These are phyloP conservation scores for Chorisops tibialis DNA, from an alignment of 2,888 invertebrate species.

Conservation along the genomic window DNA sequence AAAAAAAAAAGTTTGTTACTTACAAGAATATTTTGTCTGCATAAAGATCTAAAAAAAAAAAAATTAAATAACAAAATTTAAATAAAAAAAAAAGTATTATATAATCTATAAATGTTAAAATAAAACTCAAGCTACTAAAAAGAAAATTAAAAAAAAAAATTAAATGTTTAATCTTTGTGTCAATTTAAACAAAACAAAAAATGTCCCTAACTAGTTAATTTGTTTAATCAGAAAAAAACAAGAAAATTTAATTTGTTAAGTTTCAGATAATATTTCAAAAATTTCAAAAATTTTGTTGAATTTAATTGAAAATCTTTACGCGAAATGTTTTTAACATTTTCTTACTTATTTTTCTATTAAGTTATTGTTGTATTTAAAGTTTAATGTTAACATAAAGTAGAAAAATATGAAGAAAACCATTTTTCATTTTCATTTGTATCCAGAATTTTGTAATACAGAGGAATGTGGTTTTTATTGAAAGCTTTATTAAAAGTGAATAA, in stretches of 20 bases:
- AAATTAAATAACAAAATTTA: not conserved
- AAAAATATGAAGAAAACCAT: not conserved
- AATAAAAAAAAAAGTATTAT: not conserved
- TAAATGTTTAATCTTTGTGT: not conserved
- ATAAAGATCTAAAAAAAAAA: not conserved
- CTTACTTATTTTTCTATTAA: not conserved
- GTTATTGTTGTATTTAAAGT: not conserved
- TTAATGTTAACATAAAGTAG: conserved; percentile 18
- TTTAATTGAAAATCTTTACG: not conserved
- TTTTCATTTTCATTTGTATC: not conserved
- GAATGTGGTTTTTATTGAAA: not conserved
- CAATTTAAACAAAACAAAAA: not conserved
- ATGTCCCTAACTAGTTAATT: too few relatives aligned
- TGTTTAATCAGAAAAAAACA: not conserved
- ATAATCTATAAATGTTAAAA: conserved; percentile 9
- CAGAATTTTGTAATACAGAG: not conserved
- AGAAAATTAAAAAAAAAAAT: conserved; percentile 4
- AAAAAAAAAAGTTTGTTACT: not conserved
- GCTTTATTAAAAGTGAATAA: too few relatives aligned
- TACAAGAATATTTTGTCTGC: not conserved
- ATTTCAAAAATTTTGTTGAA: too few relatives aligned
- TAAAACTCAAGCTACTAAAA: conserved; percentile 9
- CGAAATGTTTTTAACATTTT: conserved; percentile 1
- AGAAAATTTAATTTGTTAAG: not conserved
- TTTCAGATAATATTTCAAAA: conserved; percentile 19